Base-by-base conservation (phyloP, 2,888 invertebrate species). In the Pandemis heparana region DNA sequence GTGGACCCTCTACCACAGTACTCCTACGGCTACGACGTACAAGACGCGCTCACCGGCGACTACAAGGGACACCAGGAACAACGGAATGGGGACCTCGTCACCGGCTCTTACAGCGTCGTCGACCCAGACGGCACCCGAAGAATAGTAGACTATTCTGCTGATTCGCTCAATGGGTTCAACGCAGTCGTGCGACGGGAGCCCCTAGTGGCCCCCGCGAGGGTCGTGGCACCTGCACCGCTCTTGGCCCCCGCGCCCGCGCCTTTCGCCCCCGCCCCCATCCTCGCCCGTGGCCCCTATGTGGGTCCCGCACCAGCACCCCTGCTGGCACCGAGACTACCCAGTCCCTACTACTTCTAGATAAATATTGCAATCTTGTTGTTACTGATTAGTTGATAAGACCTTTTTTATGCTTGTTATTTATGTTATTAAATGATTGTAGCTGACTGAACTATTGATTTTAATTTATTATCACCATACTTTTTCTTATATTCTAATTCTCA, bases 21-120 rank as follows among this genome's bases (percentile, higher is more conserved):
- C 86, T 94, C 95, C 6, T 95, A 91, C 85, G 95, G 95, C 5
- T 95, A 95, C 80, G 95, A 95, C 80, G 95, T 95, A 1, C 95
- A 95, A 78, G 95, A 95, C 80, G 85, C 94, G 4, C 89, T 95
- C 72, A 95, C 95, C 39, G 95, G 95, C 32, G 95, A 95, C 88
- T 94, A 92, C 86, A 95, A 95, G 78, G 95, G 94, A 66, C 95
- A 95, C 85, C 92, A 94, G 75, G 95, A 95, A 80, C 88, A 92
- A 23, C 91, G 95, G 71, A 94, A 94, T 78, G 95, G 95, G 0
- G 95, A 95, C 82, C 84, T 95, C 5, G 95, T 95, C 70, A 95
- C 95, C 43, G 95, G 95, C 5, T 95, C 95, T 14, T 95, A 95
- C 87, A 85, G 92, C 9, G 92, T 95, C 10, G 90, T 92, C 3